Conservation (phyloP, 2,113 vertebrate genomes). For the Crotalus helleri region DNA sequence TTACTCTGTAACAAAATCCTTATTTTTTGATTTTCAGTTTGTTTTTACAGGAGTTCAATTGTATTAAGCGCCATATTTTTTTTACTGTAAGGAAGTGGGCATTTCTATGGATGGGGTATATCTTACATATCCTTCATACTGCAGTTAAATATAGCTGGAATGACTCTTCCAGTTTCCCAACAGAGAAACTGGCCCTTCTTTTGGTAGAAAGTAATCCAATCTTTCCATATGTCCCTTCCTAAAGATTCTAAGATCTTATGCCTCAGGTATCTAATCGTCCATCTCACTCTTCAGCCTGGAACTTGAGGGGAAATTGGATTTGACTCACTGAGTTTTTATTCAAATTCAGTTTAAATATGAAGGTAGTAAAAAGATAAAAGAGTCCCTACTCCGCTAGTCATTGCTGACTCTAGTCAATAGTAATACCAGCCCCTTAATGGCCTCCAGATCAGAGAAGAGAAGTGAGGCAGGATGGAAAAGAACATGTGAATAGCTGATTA, state of each 20-base stretch:
- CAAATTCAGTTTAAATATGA: background rate
- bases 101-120: background rate
- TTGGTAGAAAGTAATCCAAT: background rate
- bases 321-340: background rate
- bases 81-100: background rate
- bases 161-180: background rate
- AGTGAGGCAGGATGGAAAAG: background rate
- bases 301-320: background rate
- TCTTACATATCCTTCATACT: background rate
- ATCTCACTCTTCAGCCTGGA: background rate
- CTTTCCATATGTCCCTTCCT: background rate
- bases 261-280: background rate
- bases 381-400: background rate
- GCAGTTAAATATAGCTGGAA: background rate
- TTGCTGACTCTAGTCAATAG: background rate
- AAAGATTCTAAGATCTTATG: background rate
- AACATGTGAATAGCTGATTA: background rate
- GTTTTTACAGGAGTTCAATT: background rate
- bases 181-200: background rate
- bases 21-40: background rate
- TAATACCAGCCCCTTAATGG: background rate
- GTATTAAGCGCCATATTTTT: background rate
- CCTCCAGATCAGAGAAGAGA: background rate
- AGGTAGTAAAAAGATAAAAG: background rate
- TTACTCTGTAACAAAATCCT: background rate